Evolutionary conservation across 1,140 invertebrate species (phyloP).

Genomic region (Drosophila littoralis): DNA sequence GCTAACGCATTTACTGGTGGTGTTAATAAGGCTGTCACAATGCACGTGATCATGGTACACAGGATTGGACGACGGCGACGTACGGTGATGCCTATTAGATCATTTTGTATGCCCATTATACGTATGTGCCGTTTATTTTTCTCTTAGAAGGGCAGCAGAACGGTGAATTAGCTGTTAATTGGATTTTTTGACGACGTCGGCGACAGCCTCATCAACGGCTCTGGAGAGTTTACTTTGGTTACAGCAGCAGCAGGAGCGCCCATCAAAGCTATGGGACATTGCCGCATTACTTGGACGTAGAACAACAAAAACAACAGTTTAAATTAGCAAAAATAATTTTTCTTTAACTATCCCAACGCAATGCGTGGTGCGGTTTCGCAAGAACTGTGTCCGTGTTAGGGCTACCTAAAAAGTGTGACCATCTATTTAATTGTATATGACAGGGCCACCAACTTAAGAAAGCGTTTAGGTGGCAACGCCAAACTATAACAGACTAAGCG

Average conservation of each 20-base stretch:
- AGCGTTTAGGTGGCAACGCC: background rate
- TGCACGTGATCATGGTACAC: conserved; percentile 67
- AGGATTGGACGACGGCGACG: conserved; percentile 59
- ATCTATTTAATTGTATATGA: background rate
- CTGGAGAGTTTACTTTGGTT: conserved; percentile 42
- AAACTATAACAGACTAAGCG: background rate
- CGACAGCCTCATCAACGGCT: conserved; percentile 36
- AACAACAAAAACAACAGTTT: conserved; percentile 14
- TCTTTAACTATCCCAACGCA: conserved; percentile 43
- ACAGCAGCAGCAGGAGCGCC: conserved; percentile 66
- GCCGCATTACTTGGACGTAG: conserved; percentile 61
- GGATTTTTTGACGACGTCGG: conserved; percentile 49
- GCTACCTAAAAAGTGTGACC: conserved; percentile 30
- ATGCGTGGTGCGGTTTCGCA: conserved; percentile 51
- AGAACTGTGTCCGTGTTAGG: conserved; percentile 28
- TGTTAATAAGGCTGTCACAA: conserved; percentile 55
- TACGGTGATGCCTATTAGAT: conserved; percentile 56
- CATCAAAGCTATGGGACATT: conserved; percentile 66
- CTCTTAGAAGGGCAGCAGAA: conserved; percentile 23
- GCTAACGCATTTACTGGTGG: conserved; percentile 24
- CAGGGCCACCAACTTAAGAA: background rate
- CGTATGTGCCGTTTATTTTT: conserved; percentile 36
- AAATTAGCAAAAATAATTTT: conserved; percentile 18
- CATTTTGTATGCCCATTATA: conserved; percentile 77
- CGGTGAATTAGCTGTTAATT: conserved; percentile 64